These are phyloP conservation scores for Petaurus breviceps DNA, from an alignment of 2,113 vertebrate genomes.

Conservation along the genomic window DNA sequence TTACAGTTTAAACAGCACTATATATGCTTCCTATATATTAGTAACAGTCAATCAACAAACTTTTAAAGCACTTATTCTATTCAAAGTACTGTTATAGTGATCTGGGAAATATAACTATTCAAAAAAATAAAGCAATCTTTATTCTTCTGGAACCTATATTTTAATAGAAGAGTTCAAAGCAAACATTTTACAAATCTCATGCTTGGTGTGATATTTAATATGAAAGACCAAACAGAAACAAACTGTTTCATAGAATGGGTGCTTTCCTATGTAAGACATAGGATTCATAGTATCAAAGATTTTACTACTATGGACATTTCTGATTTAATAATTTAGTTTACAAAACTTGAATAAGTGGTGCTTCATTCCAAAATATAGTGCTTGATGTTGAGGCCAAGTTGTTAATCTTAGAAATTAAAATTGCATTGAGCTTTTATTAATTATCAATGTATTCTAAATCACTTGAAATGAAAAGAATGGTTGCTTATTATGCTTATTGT, in stretches of 20 bases:
- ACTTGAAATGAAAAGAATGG: constrained; percentile 38
- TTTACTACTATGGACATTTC: constrained; percentile 23
- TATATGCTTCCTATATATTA: neutral
- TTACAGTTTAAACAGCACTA: neutral
- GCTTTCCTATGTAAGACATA: neutral
- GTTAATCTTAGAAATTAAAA: constrained; percentile 8
- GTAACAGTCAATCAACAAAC: neutral
- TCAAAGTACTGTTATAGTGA: neutral
- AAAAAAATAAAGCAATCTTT: neutral
- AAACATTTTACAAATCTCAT: neutral
- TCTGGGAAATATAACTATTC: neutral
- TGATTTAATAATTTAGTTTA: constrained; percentile 22
- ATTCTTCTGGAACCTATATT: neutral
- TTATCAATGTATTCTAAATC: constrained; percentile 44
- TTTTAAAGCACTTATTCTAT: constrained; percentile 3
- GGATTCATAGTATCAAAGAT: neutral
- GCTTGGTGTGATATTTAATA: neutral
- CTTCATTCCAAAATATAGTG: neutral
- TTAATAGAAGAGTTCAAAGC: neutral
- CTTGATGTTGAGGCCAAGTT: neutral
- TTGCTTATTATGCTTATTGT: constrained; percentile 19
- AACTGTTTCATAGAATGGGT: neutral
- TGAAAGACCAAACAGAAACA: neutral
- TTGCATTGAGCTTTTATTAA: constrained; percentile 17
- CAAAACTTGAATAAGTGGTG: constrained; percentile 2